Evolutionary conservation across 2,797 vertebrate genomes (phyloP).

Genomic region (Cheirogaleus major): DNA sequence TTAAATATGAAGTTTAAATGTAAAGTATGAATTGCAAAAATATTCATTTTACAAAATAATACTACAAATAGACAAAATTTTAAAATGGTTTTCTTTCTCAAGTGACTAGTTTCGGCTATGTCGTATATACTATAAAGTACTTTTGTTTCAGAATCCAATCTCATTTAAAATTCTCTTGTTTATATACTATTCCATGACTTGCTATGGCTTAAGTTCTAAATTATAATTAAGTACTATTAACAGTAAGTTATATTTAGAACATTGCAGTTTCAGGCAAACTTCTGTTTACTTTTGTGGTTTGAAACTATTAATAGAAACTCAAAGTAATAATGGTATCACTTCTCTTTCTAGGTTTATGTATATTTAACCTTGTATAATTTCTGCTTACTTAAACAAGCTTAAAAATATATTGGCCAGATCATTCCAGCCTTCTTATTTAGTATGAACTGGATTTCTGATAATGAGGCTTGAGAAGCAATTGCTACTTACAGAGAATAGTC

Average conservation of each 20-base stretch:
- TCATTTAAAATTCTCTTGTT: slow-evolving; percentile 14
- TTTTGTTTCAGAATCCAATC: slow-evolving; percentile 48
- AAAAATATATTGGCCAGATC: slow-evolving; percentile 1
- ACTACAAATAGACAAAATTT: slow-evolving; percentile 4
- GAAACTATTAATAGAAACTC: slow-evolving; percentile 44
- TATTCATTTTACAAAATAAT: slow-evolving; percentile 18
- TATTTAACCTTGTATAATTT: slow-evolving; percentile 39
- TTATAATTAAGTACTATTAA: slow-evolving; percentile 46
- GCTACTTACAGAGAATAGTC: neutral
- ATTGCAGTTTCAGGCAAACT: slow-evolving; percentile 44
- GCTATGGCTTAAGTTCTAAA: slow-evolving; percentile 23
- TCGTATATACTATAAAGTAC: neutral
- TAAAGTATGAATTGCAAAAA: neutral
- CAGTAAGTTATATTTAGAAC: slow-evolving; percentile 53
- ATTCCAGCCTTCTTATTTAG: neutral
- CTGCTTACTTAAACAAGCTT: slow-evolving; percentile 24
- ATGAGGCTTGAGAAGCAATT: neutral
- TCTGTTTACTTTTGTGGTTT: slow-evolving; percentile 49
- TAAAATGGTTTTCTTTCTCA: neutral
- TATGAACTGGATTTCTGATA: neutral
- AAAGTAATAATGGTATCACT: slow-evolving; percentile 40
- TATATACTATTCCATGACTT: neutral
- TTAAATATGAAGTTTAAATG: neutral
- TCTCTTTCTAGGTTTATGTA: slow-evolving; percentile 48
- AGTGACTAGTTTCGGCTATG: neutral